Evolutionary conservation across 2,113 vertebrate species (phyloP).

Genomic region (Brachypteracias leptosomus): DNA sequence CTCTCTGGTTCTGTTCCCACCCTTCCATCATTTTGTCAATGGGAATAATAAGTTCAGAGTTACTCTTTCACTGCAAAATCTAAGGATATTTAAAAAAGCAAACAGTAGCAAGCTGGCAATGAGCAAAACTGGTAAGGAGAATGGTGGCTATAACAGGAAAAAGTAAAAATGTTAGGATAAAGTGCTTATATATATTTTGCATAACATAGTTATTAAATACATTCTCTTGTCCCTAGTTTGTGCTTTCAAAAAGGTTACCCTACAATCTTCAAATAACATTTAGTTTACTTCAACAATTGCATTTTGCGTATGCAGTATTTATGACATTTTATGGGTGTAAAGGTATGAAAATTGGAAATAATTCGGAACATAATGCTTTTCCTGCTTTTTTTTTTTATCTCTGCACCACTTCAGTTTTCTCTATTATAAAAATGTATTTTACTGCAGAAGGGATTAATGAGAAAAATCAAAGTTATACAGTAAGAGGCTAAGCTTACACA

Average conservation of each 20-base stretch:
- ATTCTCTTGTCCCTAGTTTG: background rate
- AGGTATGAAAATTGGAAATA: slow-evolving; percentile 21
- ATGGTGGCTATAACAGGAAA: background rate
- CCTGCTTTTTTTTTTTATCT: background rate
- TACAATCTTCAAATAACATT: slow-evolving; percentile 5
- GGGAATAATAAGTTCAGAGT: background rate
- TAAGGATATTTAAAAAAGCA: background rate
- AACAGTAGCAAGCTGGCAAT: background rate
- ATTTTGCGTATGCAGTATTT: background rate
- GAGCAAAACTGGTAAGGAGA: background rate
- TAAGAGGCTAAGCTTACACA: background rate
- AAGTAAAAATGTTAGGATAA: background rate
- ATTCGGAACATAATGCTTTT: background rate
- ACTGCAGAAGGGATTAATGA: background rate
- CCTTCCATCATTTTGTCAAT: background rate
- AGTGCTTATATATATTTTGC: background rate
- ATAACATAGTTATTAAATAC: background rate
- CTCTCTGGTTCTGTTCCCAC: background rate
- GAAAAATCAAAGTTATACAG: background rate
- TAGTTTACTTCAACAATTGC: background rate
- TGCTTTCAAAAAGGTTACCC: background rate
- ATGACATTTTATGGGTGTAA: background rate
- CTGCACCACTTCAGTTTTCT: background rate
- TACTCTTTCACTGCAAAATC: background rate
- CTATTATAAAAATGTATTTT: background rate